These are phyloP conservation scores for Mamestra brassicae DNA, from an alignment of 2,888 invertebrate species.

Conservation along the genomic window DNA sequence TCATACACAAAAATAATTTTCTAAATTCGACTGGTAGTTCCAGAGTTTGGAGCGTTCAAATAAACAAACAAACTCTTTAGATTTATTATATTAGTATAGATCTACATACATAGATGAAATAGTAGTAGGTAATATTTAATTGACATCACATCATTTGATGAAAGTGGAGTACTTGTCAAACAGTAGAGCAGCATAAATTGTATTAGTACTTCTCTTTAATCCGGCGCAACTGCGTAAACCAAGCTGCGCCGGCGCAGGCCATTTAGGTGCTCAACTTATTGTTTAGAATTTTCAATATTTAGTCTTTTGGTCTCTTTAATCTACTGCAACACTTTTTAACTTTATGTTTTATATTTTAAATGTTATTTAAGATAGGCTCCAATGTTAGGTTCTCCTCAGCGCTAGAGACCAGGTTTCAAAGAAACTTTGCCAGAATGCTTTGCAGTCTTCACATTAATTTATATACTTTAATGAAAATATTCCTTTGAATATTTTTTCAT, in stretches of 20 bases:
- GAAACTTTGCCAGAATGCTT: not conserved
- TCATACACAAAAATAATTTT: too few relatives aligned
- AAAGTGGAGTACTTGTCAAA: not conserved
- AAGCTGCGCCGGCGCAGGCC: constrained; percentile 48
- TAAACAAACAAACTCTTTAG: too few relatives aligned
- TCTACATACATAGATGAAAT: not conserved
- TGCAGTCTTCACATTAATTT: not conserved
- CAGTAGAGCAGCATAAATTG: not conserved
- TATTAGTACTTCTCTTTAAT: not conserved
- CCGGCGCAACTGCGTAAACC: not conserved
- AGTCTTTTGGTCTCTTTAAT: not conserved
- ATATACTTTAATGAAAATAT: not conserved
- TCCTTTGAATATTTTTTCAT: not conserved
- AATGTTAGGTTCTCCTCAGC: too few relatives aligned
- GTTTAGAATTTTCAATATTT: constrained; percentile 6
- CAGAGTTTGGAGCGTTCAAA: too few relatives aligned
- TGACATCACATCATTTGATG: not conserved
- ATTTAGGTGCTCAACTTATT: constrained; percentile 7
- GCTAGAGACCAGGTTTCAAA: not conserved
- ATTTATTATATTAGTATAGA: not conserved
- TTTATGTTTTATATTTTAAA: not conserved
- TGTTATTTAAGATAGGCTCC: not conserved
- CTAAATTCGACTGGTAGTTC: too few relatives aligned
- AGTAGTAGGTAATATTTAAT: not conserved
- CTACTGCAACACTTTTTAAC: not conserved